Conservation (phyloP, 2,888 invertebrate species). For the Argynnis bischoffii region DNA sequence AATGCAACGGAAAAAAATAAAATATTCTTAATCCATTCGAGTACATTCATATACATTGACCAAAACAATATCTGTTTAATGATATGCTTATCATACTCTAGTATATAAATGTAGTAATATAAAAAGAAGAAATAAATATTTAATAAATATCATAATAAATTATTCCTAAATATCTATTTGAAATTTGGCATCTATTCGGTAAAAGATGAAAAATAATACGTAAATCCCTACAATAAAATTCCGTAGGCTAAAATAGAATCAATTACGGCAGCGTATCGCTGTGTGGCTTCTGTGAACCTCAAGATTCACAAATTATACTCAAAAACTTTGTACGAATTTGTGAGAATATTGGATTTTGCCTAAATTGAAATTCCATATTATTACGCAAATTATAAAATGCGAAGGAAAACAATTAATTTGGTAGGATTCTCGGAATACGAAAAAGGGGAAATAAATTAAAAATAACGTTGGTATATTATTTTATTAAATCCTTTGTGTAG, state of each 20-base stretch:
- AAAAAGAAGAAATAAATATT: no score
- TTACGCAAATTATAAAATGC: slow-evolving; percentile 14
- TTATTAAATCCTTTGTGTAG: not conserved
- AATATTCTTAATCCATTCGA: no score
- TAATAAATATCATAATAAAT: no score
- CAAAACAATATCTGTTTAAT: no score
- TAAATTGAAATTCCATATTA: slow-evolving; percentile 22
- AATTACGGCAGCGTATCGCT: slow-evolving; percentile 1
- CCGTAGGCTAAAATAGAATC: not conserved
- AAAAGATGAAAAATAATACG: not conserved
- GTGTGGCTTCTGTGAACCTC: slow-evolving; percentile 15
- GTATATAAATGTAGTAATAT: no score
- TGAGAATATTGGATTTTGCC: slow-evolving; percentile 16
- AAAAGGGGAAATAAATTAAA: slow-evolving; percentile 9
- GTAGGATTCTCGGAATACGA: not conserved
- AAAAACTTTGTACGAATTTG: slow-evolving; percentile 13
- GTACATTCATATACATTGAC: no score
- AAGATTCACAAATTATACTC: slow-evolving; percentile 15
- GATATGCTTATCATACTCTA: no score
- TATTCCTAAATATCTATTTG: no score
- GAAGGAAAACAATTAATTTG: slow-evolving; percentile 10
- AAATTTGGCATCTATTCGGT: not conserved
- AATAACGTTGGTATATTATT: not conserved
- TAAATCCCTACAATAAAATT: not conserved
- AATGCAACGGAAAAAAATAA: no score